These are phyloP conservation scores for Platichthys stellatus DNA, from an alignment of 2,113 vertebrate species.

Conservation along the genomic window DNA sequence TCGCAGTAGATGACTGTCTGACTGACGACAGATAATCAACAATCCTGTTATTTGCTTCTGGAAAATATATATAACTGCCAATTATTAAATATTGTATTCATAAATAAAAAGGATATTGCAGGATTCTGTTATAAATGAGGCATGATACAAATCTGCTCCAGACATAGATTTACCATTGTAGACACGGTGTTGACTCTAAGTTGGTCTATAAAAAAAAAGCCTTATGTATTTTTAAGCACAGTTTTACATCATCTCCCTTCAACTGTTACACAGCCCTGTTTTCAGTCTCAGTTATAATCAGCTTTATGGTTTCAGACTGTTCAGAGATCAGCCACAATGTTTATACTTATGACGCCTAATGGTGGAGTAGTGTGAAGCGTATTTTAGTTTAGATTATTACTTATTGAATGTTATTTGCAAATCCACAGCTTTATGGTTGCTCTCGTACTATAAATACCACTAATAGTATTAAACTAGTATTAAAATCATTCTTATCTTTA, in stretches of 20 bases:
- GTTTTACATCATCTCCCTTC: constrained; percentile 18
- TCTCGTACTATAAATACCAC: too few relatives aligned
- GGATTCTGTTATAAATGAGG: constrained; percentile 4
- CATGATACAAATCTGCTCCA: neutral
- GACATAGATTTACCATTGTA: constrained; percentile 17
- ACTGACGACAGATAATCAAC: constrained; percentile 15
- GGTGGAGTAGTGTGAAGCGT: too few relatives aligned
- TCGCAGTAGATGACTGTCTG: constrained; percentile 7
- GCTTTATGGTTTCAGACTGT: too few relatives aligned
- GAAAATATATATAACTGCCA: neutral
- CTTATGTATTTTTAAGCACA: constrained; percentile 23
- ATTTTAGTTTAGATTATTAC: too few relatives aligned
- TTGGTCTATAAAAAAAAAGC: constrained; percentile 22
- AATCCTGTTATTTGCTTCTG: constrained; percentile 3
- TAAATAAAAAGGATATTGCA: neutral
- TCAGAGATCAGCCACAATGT: too few relatives aligned
- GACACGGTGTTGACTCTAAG: constrained; percentile 11
- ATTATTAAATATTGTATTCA: constrained; percentile 5
- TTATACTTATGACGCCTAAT: too few relatives aligned
- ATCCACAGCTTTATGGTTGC: too few relatives aligned
- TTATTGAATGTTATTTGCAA: too few relatives aligned
- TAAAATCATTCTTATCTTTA: too few relatives aligned
- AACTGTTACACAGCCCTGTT: neutral
- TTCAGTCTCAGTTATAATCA: too few relatives aligned
- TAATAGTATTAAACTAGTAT: too few relatives aligned